These are phyloP conservation scores for Tinamus guttatus DNA, from an alignment of 2,113 vertebrate genomes.

Conservation along the genomic window DNA sequence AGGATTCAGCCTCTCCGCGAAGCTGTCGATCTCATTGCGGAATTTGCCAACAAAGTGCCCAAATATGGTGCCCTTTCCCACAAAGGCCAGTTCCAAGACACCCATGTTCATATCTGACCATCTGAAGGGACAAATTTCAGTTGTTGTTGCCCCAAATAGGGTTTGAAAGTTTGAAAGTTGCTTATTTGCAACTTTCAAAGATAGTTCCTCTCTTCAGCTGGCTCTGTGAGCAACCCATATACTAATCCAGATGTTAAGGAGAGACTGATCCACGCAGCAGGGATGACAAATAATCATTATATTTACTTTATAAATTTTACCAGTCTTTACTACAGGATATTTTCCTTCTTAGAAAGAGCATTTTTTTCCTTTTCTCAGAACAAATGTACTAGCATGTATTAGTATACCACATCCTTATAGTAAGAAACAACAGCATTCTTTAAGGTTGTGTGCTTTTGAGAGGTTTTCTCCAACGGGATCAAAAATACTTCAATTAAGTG, in stretches of 20 bases:
- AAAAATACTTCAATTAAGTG: not conserved
- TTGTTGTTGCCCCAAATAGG: not conserved
- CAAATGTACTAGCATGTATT: not conserved
- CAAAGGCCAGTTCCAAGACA: not conserved
- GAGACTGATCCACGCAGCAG: not conserved
- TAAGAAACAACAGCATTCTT: not conserved
- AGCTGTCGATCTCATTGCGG: not conserved
- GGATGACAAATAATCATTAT: too few species aligned
- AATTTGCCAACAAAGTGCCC: not conserved
- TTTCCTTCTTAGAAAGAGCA: not conserved
- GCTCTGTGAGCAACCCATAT: not conserved
- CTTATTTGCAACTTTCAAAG: not conserved
- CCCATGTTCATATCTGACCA: not conserved
- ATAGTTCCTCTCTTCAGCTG: not conserved
- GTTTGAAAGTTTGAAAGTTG: not conserved
- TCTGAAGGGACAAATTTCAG: fast-evolving
- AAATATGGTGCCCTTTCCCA: not conserved
- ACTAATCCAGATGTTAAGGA: not conserved
- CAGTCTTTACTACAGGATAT: not conserved
- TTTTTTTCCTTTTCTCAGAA: not conserved
- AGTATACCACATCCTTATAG: not conserved
- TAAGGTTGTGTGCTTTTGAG: not conserved
- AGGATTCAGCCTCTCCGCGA: not conserved
- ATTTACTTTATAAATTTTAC: not conserved
- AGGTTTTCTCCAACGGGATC: not conserved